phyloP scores from a whole-genome alignment of 2,113 vertebrate genomes.

The Romanogobio albipinnatus region DNA sequence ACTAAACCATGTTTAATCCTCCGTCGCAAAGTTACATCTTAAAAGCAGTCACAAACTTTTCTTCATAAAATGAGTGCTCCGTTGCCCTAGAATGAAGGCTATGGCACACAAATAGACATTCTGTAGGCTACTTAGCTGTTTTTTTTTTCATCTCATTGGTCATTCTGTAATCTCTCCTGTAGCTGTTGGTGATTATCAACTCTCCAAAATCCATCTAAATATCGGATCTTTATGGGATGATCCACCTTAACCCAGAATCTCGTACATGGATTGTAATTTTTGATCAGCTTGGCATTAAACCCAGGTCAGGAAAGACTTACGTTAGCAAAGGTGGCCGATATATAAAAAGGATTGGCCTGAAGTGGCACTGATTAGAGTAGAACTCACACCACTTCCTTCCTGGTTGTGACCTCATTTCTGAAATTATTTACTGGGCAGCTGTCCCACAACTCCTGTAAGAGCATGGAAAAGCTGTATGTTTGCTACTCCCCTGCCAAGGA shows the following conservation, averaged over 20 bases:
- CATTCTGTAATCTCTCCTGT: slow-evolving; percentile 63
- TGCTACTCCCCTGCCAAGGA: slow-evolving; percentile 4
- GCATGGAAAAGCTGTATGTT: slow-evolving; percentile 38
- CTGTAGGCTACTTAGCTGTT: background rate
- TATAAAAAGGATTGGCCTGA: slow-evolving; percentile 31
- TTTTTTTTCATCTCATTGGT: slow-evolving; percentile 23
- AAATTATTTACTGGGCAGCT: slow-evolving; percentile 36
- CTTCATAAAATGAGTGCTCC: background rate
- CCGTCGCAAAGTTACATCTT: background rate
- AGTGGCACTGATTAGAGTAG: slow-evolving; percentile 37
- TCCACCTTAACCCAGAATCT: slow-evolving; percentile 59
- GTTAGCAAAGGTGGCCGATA: slow-evolving; percentile 3
- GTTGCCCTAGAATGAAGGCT: background rate
- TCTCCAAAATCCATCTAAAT: slow-evolving; percentile 66
- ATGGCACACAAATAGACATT: background rate
- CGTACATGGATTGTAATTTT: slow-evolving; percentile 62
- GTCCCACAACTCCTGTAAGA: slow-evolving; percentile 34
- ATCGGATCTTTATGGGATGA: slow-evolving; percentile 73
- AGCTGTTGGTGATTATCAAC: slow-evolving; percentile 68
- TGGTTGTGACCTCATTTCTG: slow-evolving; percentile 43
- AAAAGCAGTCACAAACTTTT: background rate
- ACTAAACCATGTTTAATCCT: slow-evolving; percentile 16
- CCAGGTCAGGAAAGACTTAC: slow-evolving; percentile 68
- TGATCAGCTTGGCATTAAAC: slow-evolving; percentile 62
- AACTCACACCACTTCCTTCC: background rate